Conservation (phyloP, 2,888 invertebrate genomes). For the Augiades crinisus region DNA sequence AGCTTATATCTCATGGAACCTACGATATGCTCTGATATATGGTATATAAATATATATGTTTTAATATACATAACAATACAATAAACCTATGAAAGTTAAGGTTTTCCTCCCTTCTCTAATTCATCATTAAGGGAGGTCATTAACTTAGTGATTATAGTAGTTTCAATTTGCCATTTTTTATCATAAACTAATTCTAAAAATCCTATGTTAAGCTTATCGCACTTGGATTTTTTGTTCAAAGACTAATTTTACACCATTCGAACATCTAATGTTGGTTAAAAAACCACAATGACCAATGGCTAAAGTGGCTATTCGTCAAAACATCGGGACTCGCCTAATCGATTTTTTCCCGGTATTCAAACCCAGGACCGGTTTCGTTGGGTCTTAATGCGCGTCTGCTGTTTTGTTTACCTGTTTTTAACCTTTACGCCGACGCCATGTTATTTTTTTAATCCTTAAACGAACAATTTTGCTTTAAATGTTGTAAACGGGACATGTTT, state of each 20-base stretch:
- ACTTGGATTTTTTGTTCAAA: neutral
- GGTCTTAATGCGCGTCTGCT: constrained; percentile 11
- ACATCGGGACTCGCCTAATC: constrained; percentile 16
- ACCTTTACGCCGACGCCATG: constrained; percentile 10
- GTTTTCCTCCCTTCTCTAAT: too few relatives aligned
- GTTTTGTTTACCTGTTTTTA: constrained; percentile 22
- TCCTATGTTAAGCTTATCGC: neutral
- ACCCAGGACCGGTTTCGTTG: constrained; percentile 10
- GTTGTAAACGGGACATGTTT: neutral
- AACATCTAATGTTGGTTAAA: neutral
- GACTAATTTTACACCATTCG: neutral
- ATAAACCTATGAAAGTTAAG: too few relatives aligned
- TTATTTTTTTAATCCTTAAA: constrained; percentile 5
- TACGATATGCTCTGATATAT: too few relatives aligned
- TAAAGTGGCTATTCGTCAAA: constrained; percentile 17
- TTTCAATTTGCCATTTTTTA: too few relatives aligned
- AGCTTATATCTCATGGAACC: too few relatives aligned
- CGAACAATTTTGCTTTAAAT: constrained; percentile 1
- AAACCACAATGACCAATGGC: neutral
- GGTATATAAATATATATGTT: too few relatives aligned
- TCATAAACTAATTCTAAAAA: too few relatives aligned
- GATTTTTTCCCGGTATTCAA: constrained; percentile 13
- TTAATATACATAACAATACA: too few relatives aligned
- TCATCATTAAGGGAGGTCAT: too few relatives aligned
- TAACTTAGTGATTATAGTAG: too few relatives aligned